Evolutionary conservation across 2,113 vertebrate genomes (phyloP).

Genomic region (Mystacornis crossleyi): DNA sequence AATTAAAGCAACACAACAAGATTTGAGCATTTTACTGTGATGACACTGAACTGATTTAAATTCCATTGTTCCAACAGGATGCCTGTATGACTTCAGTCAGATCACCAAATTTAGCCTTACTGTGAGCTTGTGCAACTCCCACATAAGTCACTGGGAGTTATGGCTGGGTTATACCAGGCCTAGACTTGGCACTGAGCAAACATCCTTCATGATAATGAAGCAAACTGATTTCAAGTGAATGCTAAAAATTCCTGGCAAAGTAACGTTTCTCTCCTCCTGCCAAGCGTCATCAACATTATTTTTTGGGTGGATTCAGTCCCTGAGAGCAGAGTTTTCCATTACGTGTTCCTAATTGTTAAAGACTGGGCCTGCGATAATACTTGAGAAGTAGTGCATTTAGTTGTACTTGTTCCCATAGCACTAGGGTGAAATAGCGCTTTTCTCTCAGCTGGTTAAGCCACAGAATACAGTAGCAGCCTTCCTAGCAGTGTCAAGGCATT

Average conservation of each 20-base stretch:
- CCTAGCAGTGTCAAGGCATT: conserved; percentile 64
- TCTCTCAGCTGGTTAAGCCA: conserved; percentile 49
- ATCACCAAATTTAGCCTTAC: conserved; percentile 60
- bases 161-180: conserved; percentile 49
- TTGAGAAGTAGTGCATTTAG: conserved; percentile 66
- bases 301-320: conserved; percentile 70
- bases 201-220: conserved; percentile 71
- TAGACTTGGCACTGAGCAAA: conserved; percentile 57
- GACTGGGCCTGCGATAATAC: conserved; percentile 42
- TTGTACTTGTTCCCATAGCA: conserved; percentile 70
- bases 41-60: conserved; percentile 70
- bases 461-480: conserved; percentile 54
- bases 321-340: conserved; percentile 71
- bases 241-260: conserved; percentile 70
- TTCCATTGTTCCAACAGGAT: conserved; percentile 66
- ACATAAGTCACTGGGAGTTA: conserved; percentile 58
- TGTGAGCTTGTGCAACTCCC: conserved; percentile 50
- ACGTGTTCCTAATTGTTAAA: conserved; percentile 72
- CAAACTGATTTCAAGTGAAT: conserved; percentile 63
- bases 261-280: conserved; percentile 50
- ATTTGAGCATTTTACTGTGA: conserved; percentile 41
- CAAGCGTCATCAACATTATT: conserved; percentile 72
- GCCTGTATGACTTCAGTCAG: conserved; percentile 33
- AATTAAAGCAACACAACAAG: conserved; percentile 65
- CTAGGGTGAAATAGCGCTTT: conserved; percentile 51